Conservation (phyloP, 1,140 invertebrate genomes). For the Hesperophylax magnus region DNA sequence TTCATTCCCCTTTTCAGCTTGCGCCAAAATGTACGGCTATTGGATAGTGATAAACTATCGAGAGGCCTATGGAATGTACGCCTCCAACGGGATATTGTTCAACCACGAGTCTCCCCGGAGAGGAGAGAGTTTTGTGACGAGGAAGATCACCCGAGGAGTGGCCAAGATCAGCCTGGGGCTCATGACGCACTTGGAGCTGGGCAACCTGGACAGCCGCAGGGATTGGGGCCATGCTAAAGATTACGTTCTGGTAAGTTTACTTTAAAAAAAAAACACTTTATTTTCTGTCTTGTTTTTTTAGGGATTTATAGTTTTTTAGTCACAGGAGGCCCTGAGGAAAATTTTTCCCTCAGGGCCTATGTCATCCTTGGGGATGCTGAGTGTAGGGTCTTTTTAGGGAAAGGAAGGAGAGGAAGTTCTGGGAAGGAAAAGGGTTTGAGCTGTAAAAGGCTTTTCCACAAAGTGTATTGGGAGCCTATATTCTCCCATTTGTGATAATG, state of each 20-base stretch:
- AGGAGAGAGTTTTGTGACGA: constrained; percentile 99
- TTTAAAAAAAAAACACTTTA: too few relatives aligned
- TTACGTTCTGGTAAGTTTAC: constrained; percentile 90
- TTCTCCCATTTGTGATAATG: too few relatives aligned
- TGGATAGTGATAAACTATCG: constrained; percentile 99
- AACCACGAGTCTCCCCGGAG: constrained; percentile 99
- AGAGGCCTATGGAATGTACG: constrained; percentile 98
- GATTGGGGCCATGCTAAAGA: constrained; percentile 99
- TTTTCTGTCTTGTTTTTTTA: too few relatives aligned
- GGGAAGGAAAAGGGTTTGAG: too few relatives aligned
- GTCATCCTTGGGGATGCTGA: too few relatives aligned
- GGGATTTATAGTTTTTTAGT: too few relatives aligned
- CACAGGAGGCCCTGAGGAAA: too few relatives aligned
- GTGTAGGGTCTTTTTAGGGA: too few relatives aligned
- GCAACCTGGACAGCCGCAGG: constrained; percentile 95
- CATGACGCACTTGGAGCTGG: constrained; percentile 90
- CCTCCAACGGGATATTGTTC: constrained; percentile 98
- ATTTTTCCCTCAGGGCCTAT: too few relatives aligned
- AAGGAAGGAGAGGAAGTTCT: too few relatives aligned
- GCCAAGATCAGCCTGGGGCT: constrained; percentile 95
- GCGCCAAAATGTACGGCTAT: constrained; percentile 98
- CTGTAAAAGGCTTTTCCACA: too few relatives aligned
- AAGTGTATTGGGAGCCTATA: too few relatives aligned
- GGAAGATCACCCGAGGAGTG: constrained; percentile 97
- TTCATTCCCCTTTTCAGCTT: constrained; percentile 77